Conservation (phyloP, 2,888 invertebrate species). For the Lumbricus terrestris region DNA sequence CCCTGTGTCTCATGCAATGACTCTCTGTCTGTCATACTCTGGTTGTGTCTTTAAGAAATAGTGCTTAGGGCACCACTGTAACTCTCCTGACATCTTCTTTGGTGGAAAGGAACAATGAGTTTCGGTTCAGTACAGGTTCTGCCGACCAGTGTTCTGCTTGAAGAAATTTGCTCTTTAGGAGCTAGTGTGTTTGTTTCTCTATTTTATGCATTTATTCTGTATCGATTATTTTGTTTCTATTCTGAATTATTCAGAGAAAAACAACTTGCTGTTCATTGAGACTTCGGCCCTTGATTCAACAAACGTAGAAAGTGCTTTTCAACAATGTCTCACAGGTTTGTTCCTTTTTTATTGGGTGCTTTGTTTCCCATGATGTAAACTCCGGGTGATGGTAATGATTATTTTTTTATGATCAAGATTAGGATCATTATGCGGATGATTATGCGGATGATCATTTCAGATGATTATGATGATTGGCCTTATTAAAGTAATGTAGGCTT, state of each 20-base stretch:
- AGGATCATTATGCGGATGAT: neutral
- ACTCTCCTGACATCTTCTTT: neutral
- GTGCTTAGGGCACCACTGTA: too few species aligned
- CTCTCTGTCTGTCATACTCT: too few species aligned
- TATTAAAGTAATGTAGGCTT: neutral
- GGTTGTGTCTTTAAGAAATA: too few species aligned
- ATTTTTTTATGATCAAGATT: neutral
- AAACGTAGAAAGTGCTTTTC: conserved; percentile 99
- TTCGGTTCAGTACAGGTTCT: neutral
- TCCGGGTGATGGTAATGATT: neutral
- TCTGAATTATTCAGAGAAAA: conserved; percentile 68
- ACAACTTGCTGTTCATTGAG: conserved; percentile 96
- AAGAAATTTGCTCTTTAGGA: too few species aligned
- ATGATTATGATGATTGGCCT: neutral
- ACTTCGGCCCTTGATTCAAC: conserved; percentile 99
- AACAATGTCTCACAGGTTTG: conserved; percentile 91
- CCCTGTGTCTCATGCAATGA: too few species aligned
- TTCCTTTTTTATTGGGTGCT: neutral
- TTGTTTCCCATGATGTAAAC: neutral
- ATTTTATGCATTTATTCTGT: neutral
- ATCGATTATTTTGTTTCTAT: neutral
- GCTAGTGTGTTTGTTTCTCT: neutral
- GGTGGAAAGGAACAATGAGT: neutral
- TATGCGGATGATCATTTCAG: too few species aligned
- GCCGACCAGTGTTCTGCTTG: too few species aligned